Evolutionary conservation across 2,888 invertebrate species (phyloP).

Genomic region (Calliphora vomitoria): DNA sequence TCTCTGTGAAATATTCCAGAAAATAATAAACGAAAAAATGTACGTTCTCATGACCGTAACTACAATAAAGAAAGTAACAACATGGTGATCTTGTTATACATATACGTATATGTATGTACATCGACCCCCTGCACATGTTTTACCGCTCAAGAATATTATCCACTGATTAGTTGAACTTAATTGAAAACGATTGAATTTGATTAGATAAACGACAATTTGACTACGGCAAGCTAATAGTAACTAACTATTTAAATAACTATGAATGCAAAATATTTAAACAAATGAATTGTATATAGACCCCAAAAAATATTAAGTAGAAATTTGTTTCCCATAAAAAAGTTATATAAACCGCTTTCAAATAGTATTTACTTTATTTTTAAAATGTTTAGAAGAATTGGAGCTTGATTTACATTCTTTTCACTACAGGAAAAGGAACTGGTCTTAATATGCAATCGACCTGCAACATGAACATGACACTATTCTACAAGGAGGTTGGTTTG

Average conservation of each 20-base stretch:
- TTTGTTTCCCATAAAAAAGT: neutral
- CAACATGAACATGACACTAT: too few species aligned
- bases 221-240: conserved; percentile 9
- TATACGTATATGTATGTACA: neutral
- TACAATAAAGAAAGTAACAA: neutral
- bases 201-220: conserved; percentile 62
- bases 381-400: too few species aligned
- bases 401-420: too few species aligned
- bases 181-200: conserved; percentile 66
- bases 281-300: neutral
- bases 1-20: neutral
- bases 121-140: neutral
- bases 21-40: neutral
- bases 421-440: too few species aligned
- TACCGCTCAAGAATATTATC: conserved; percentile 19
- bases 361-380: neutral
- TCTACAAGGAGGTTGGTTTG: too few species aligned
- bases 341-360: too few species aligned
- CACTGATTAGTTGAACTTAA: conserved; percentile 67
- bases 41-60: neutral
- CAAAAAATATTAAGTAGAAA: neutral
- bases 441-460: too few species aligned
- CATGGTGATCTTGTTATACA: neutral
- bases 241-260: conserved; percentile 27
- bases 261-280: neutral